Base-by-base conservation (phyloP, 2,888 invertebrate species). In the Colletes collaris region DNA sequence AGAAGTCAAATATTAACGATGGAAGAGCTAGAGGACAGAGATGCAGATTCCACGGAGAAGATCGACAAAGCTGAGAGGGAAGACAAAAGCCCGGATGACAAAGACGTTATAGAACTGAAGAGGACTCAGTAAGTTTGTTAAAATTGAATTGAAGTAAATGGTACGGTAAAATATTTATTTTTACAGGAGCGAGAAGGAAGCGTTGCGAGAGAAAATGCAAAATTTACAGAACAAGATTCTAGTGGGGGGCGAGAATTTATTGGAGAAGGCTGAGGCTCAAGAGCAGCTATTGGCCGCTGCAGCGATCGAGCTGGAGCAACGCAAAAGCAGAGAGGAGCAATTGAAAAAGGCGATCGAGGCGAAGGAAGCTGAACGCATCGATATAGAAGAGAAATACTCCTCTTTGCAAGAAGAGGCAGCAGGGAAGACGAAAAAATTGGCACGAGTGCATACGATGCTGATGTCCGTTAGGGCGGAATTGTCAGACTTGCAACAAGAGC, bases 211-310 rank as follows among this genome's bases (percentile, higher is more conserved):
- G 77, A 98, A 99, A 91, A 95, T 99, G 73, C 95, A 96, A 81
- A 96, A 97, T 7, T 95, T 99, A 65, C 98, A 99, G 92, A 98
- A 97, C 85, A 99, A 99, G 93, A 98, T 99, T 71, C 95, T 99
- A 35, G 98, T 99, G 0, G 99, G 99, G 0, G 99, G 99, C 0
- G 99, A 99, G 94, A 99, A 99, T 94, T 95, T 99, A 7, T 94
- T 99, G 81, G 99, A 99, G 92, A 99, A 99, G 92, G 99, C 99
- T 0, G 98, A 99, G 91, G 96, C 97, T 0, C 99, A 99, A 93
- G 97, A 98, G 72, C 95, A 96, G 76, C 94, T 99, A 70, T 94
- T 99, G 66, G 98, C 98, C 87, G 97, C 97, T 79, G 97, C 98
- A 0, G 96, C 97, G 13, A 94, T 95, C 19, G 98, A 98, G 92